Conservation (phyloP, 2,113 vertebrate genomes). For the Heterotilapia buettikoferi region DNA sequence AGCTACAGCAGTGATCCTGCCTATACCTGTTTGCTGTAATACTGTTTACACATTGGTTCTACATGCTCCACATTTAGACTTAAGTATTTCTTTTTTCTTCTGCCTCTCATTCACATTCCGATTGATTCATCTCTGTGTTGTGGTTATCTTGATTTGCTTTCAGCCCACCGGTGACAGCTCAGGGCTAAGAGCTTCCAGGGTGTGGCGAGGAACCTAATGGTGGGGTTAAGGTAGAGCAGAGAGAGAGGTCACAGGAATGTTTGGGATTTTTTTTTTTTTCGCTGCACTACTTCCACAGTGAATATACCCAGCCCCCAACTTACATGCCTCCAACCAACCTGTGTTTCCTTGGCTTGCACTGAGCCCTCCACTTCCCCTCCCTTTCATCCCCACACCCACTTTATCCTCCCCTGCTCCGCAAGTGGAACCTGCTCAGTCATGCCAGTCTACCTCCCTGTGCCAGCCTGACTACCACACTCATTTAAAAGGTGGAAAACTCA, state of each 20-base stretch:
- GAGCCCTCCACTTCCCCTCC: neutral
- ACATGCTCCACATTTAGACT: neutral
- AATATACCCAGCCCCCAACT: neutral
- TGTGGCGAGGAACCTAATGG: constrained; percentile 18
- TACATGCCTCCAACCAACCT: neutral
- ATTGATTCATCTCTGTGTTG: neutral
- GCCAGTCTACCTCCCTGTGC: constrained; percentile 45
- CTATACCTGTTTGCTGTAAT: neutral
- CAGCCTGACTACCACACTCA: constrained; percentile 43
- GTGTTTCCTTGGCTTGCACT: neutral
- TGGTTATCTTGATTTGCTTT: neutral
- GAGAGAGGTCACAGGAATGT: constrained; percentile 53
- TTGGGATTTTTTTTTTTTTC: constrained; percentile 35
- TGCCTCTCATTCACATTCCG: neutral
- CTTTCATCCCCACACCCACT: neutral
- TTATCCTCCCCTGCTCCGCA: neutral
- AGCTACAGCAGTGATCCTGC: neutral
- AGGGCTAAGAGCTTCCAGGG: constrained; percentile 9
- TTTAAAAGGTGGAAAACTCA: constrained; percentile 55
- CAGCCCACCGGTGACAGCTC: constrained; percentile 19
- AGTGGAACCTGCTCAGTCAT: constrained; percentile 67
- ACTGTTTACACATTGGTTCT: neutral
- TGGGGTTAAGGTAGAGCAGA: constrained; percentile 48
- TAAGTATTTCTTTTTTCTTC: neutral
- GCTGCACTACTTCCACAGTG: neutral